Conservation (phyloP, 1,140 invertebrate genomes). For the Drosophila pandora region DNA sequence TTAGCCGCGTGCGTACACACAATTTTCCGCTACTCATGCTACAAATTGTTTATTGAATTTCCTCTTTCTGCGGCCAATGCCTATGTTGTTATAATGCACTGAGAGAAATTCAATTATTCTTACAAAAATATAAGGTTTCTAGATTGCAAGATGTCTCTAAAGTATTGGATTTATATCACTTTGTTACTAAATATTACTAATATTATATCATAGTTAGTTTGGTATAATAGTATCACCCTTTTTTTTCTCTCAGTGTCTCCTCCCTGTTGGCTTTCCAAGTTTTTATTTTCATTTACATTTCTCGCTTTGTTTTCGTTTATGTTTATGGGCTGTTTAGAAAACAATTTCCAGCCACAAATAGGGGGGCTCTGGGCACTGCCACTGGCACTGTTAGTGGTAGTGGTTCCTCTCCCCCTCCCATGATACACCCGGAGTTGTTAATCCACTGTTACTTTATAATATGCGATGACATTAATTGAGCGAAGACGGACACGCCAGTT, state of each 20-base stretch:
- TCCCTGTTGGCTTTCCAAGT: conserved; percentile 53
- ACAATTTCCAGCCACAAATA: conserved; percentile 64
- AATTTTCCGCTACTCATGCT: conserved; percentile 82
- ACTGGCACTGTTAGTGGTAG: too few species aligned
- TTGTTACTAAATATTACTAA: too few species aligned
- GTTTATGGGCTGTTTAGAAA: conserved; percentile 80
- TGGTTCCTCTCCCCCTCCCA: too few species aligned
- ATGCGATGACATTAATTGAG: conserved; percentile 79
- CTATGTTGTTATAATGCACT: conserved; percentile 15
- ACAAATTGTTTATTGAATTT: conserved; percentile 82
- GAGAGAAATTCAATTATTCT: neutral
- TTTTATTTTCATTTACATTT: conserved; percentile 81
- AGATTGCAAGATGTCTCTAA: too few species aligned
- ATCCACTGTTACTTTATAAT: conserved; percentile 73
- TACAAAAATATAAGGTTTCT: too few species aligned
- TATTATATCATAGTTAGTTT: too few species aligned
- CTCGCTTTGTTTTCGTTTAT: conserved; percentile 80
- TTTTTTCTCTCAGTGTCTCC: conserved; percentile 4
- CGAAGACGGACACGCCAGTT: conserved; percentile 65
- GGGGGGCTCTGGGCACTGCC: neutral
- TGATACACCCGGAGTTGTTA: conserved; percentile 38
- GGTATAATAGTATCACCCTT: neutral
- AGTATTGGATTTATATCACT: too few species aligned
- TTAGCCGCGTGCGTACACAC: conserved; percentile 80
- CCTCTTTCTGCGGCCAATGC: conserved; percentile 62